These are phyloP conservation scores for Triplophysa rosa DNA, from an alignment of 2,113 vertebrate species.

Conservation along the genomic window DNA sequence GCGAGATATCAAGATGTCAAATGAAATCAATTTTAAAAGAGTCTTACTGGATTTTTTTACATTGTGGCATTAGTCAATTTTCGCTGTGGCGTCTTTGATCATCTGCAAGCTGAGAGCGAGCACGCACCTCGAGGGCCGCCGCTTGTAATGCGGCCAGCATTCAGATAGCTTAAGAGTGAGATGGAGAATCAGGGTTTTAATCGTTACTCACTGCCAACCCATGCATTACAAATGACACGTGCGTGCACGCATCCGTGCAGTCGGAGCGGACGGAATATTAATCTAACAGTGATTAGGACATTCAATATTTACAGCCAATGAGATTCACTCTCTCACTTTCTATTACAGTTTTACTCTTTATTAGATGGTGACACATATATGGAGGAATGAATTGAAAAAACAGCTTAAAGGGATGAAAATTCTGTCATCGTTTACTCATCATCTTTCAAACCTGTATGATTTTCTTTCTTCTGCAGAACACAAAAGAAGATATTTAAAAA, in stretches of 20 bases:
- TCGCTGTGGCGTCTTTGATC: slow-evolving; percentile 66
- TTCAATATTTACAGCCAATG: background rate
- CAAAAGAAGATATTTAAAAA: too few species aligned
- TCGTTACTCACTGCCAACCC: background rate
- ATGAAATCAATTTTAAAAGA: slow-evolving; percentile 72
- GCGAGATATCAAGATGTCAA: slow-evolving; percentile 75
- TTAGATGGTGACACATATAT: background rate
- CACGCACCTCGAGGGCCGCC: slow-evolving; percentile 61
- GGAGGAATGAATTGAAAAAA: too few species aligned
- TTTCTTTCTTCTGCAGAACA: too few species aligned
- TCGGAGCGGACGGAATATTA: background rate
- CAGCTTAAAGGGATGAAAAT: too few species aligned
- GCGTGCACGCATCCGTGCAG: background rate
- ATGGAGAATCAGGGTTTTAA: slow-evolving; percentile 16
- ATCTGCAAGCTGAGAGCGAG: slow-evolving; percentile 54
- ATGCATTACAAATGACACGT: slow-evolving; percentile 20
- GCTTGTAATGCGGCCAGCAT: slow-evolving; percentile 16
- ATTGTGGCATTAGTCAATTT: slow-evolving; percentile 62
- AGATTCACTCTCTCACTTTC: background rate
- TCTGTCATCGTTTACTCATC: too few species aligned
- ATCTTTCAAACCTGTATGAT: too few species aligned
- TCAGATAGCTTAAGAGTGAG: background rate
- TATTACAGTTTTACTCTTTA: slow-evolving; percentile 1
- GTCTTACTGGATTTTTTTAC: slow-evolving; percentile 61
- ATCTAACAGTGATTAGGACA: slow-evolving; percentile 3